Base-by-base conservation (phyloP, 2,797 vertebrate species). In the Sebastes hubbsi region DNA sequence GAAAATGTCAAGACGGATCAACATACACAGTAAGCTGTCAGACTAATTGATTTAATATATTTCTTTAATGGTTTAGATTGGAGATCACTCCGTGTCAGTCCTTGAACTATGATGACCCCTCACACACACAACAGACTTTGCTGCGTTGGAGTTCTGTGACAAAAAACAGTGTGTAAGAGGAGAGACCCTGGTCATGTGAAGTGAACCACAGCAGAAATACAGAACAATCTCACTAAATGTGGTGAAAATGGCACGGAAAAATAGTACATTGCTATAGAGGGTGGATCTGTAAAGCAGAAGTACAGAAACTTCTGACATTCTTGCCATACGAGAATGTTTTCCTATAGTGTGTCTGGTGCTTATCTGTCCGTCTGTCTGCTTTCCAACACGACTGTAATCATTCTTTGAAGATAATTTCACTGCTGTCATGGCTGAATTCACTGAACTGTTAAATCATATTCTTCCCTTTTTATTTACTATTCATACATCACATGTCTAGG, bases 221-320 rank as follows among this genome's bases (percentile, higher is more conserved):
- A 38, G 69, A 81, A 77, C 73, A 84, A 66, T 75, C 62, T 74
- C 36, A 74, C 27, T 68, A 46, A 24, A 78, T 82, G 68, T 67
- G 71, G 46, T 74, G 74, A 69, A 76, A 61, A 84, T 62, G 62
- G 32, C 13, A 77, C 58, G 80, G 63, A 78, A 84, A 77, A 77
- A 71, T 27, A 36, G 69, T 30, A 75, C 64, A 72, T 10, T 54
- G 36, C n/a, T 65, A 6, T 49, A 54, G 13, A 32, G 24, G 42
- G 5, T n/a, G 22, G 52, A 12, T 49, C 16, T 38, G 30, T 65
- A 82, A 90, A 89, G 82, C 78, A 87, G 89, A 91, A 91, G 87
- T 76, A 24, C 49, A 87, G 55, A 87, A 84, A 75, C 60, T 32
- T 89, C 55, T 88, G 72, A 77, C 75, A 81, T 84, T 86, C 76